Percentiles rank a stretch among this genome's conserved stretches.
phyloP scores from a whole-genome alignment of 2,113 vertebrate species.

The Serilophus lunatus region DNA sequence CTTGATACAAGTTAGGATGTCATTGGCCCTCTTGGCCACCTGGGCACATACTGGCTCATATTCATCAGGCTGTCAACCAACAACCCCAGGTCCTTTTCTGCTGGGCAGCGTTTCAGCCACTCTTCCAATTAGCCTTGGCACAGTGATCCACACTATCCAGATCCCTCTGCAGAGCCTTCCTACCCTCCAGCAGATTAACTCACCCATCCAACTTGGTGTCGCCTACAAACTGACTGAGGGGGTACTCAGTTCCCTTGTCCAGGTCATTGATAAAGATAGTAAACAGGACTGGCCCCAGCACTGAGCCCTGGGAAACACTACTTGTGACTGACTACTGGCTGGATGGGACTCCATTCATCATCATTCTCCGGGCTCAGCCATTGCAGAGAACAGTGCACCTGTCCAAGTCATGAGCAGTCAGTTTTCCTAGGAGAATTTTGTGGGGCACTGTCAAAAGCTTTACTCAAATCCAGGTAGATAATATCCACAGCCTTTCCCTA shows the following conservation, averaged over 20 bases:
- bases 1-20: background rate
- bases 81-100: background rate
- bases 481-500: background rate
- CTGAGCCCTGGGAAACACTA: background rate
- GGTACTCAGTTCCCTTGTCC: background rate
- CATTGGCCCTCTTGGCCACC: background rate
- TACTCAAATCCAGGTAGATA: background rate
- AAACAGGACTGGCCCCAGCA: background rate
- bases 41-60: background rate
- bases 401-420: background rate
- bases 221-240: background rate
- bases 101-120: background rate
- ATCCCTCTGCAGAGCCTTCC: background rate
- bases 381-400: background rate
- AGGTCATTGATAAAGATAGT: background rate
- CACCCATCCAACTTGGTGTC: too few relatives aligned
- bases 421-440: background rate
- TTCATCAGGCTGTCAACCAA: background rate
- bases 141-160: too few relatives aligned
- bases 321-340: rapidly evolving
- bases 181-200: background rate
- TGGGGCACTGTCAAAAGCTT: background rate
- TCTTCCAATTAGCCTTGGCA: too few relatives aligned
- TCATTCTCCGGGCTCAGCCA: background rate
- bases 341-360: background rate